phyloP scores from a whole-genome alignment of 2,888 invertebrate species.

The Prosopocoilus inquinatus region DNA sequence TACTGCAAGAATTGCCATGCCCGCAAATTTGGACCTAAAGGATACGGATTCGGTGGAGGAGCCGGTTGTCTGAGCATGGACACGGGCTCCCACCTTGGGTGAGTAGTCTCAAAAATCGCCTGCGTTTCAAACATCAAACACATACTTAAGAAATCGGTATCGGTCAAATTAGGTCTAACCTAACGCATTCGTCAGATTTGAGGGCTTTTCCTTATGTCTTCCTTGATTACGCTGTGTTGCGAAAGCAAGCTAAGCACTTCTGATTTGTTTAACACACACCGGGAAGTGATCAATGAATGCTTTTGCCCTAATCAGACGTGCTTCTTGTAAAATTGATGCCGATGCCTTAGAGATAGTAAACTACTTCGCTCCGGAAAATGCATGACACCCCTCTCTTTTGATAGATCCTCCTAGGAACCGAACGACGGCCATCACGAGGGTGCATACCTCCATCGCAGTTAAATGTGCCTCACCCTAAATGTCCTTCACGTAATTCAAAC shows the following conservation, averaged over 20 bases:
- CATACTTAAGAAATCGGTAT: slow-evolving; percentile 18
- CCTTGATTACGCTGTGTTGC: slow-evolving; percentile 24
- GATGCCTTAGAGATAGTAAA: slow-evolving; percentile 33
- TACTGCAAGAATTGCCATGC: slow-evolving; percentile 98
- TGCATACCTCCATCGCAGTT: slow-evolving; percentile 16
- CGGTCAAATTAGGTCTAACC: slow-evolving; percentile 8
- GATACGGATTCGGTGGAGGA: slow-evolving; percentile 97
- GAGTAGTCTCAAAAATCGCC: slow-evolving; percentile 52
- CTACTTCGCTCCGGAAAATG: slow-evolving; percentile 26
- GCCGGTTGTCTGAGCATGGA: slow-evolving; percentile 97
- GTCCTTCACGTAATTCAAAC: slow-evolving; percentile 36
- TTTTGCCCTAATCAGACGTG: slow-evolving; percentile 33
- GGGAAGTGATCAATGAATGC: slow-evolving; percentile 11
- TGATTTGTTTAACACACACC: slow-evolving; percentile 25
- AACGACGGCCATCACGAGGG: slow-evolving; percentile 18
- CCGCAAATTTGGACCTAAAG: slow-evolving; percentile 97
- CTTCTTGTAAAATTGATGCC: slow-evolving; percentile 33
- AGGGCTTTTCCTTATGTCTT: slow-evolving; percentile 51
- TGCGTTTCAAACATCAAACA: slow-evolving; percentile 6
- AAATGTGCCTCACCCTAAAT: slow-evolving; percentile 16
- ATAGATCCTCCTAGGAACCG: slow-evolving; percentile 43
- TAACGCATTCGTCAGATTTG: slow-evolving; percentile 38
- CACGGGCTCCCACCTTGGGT: slow-evolving; percentile 87
- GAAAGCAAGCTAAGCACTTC: slow-evolving; percentile 34
- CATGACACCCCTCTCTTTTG: slow-evolving; percentile 44